Conservation (phyloP, 2,113 vertebrate species). For the Trematomus loennbergii region DNA sequence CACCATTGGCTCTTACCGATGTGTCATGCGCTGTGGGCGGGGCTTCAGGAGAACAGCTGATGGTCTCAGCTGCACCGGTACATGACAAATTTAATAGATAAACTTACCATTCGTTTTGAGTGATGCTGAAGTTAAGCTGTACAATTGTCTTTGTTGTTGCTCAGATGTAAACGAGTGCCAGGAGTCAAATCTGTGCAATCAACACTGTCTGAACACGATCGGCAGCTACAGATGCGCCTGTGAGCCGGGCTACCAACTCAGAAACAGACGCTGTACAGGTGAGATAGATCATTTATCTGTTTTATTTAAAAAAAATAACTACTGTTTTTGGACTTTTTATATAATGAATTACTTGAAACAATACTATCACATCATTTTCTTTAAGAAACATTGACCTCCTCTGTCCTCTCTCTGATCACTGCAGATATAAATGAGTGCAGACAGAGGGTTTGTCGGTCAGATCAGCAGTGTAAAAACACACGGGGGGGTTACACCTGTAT, state of each 20-base stretch:
- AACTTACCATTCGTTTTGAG: neutral
- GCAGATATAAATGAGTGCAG: constrained; percentile 96
- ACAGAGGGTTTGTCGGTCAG: constrained; percentile 92
- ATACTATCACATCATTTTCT: neutral
- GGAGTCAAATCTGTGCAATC: constrained; percentile 92
- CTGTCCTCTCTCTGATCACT: neutral
- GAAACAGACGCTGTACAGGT: constrained; percentile 94
- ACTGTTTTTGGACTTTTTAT: neutral
- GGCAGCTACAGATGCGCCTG: constrained; percentile 97
- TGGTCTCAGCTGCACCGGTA: constrained; percentile 92
- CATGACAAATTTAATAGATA: neutral
- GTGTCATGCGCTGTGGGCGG: constrained; percentile 86
- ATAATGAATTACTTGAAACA: neutral
- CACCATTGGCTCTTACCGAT: constrained; percentile 90
- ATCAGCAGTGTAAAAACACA: constrained; percentile 96
- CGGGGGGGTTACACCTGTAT: constrained; percentile 95
- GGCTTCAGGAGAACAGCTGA: constrained; percentile 91
- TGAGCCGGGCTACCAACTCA: constrained; percentile 93
- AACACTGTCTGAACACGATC: constrained; percentile 93
- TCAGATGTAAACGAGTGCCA: constrained; percentile 96
- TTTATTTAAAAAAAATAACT: neutral
- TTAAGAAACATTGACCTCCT: neutral
- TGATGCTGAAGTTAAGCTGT: neutral
- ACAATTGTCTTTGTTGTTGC: constrained; percentile 12
- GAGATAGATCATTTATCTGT: constrained; percentile 37